Conservation (phyloP, 2,888 invertebrate species). For the Brachylomia viminalis region DNA sequence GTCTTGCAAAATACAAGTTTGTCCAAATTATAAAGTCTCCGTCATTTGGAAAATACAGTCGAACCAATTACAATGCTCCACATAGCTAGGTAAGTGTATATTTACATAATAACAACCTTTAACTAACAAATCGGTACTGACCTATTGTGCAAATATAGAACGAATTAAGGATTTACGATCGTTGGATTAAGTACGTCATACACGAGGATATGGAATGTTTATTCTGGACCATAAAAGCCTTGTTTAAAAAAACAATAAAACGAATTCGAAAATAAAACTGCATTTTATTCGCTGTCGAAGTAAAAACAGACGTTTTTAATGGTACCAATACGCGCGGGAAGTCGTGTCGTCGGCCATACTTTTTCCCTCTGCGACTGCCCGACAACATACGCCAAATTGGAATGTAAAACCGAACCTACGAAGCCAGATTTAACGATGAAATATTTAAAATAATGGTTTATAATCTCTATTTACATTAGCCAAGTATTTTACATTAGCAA, state of each 20-base stretch:
- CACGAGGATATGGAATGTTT: conserved; percentile 62
- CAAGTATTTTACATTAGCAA: conserved; percentile 36
- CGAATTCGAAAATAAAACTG: conserved; percentile 78
- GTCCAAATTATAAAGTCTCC: background rate
- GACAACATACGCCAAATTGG: conserved; percentile 68
- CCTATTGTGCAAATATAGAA: conserved; percentile 37
- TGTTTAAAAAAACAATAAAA: conserved; percentile 78
- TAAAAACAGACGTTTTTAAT: conserved; percentile 79
- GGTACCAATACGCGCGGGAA: conserved; percentile 73
- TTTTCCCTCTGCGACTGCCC: conserved; percentile 46
- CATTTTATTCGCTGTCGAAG: conserved; percentile 76
- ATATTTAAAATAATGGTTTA: conserved; percentile 35
- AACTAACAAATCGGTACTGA: conserved; percentile 12
- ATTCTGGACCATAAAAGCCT: conserved; percentile 73
- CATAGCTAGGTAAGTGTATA: background rate
- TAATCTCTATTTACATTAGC: conserved; percentile 28
- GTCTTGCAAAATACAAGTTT: background rate
- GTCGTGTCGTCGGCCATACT: conserved; percentile 50
- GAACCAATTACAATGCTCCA: background rate
- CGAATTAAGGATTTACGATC: conserved; percentile 61
- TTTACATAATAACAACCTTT: conserved; percentile 11
- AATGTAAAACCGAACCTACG: conserved; percentile 70
- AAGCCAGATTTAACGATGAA: conserved; percentile 52
- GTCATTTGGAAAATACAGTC: background rate
- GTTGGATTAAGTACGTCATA: conserved; percentile 62